phyloP scores from a whole-genome alignment of 1,140 invertebrate species.

The Gryllus bimaculatus region DNA sequence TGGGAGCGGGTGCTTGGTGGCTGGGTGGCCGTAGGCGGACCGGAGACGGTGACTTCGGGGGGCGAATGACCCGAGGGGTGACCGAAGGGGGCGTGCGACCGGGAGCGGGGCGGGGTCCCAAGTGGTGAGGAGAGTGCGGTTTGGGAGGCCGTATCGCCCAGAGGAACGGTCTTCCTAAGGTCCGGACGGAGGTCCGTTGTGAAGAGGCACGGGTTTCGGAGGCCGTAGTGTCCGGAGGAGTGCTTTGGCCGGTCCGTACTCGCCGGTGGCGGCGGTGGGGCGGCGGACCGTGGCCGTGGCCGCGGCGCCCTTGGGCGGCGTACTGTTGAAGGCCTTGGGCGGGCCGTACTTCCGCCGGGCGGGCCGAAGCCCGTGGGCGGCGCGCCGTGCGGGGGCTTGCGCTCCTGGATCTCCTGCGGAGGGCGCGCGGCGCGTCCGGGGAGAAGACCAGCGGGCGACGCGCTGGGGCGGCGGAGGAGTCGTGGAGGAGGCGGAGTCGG shows the following conservation, averaged over 20 bases:
- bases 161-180: background rate
- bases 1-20: no score
- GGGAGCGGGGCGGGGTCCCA: no score
- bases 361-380: background rate
- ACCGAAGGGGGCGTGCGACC: no score
- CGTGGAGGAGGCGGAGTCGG: background rate
- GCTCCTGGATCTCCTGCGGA: background rate
- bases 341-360: background rate
- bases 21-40: no score
- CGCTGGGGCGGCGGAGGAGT: background rate
- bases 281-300: background rate
- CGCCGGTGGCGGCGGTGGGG: background rate
- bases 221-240: background rate
- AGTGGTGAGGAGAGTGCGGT: background rate
- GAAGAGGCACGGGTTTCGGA: background rate
- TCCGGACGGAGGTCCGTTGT: background rate
- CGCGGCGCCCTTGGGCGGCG: no score
- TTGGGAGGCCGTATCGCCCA: background rate
- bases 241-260: background rate
- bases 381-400: background rate
- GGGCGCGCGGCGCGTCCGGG: background rate
- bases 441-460: background rate
- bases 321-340: background rate
- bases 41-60: no score
- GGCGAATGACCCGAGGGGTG: no score